Base-by-base conservation (phyloP, 2,113 vertebrate species). In the Sialia sialis region DNA sequence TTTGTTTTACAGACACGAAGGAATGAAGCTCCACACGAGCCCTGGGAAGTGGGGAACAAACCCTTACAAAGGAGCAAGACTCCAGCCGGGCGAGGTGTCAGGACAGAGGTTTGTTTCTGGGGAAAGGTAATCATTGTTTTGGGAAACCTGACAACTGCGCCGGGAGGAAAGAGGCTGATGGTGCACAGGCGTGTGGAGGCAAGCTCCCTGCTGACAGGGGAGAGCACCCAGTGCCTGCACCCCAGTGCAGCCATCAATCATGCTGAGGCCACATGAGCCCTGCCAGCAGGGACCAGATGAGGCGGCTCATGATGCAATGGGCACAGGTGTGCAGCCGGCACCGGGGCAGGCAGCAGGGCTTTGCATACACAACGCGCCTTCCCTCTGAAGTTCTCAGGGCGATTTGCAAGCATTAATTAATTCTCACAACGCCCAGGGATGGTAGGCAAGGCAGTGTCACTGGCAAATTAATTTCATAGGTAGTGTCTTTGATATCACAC, bases 391-490 rank as follows among this genome's bases (percentile, higher is more conserved):
- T 94, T 94, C 94, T 92, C 93, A 63, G 68, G 91, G 95, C 30
- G 16, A 88, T 96, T 96, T 94, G 91, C 95, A 93, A 96, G 75
- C 76, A 94, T 95, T 95, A 96, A 96, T 97, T 97, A 97, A 90
- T 93, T 96, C 94, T 84, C 75, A 55, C 94, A 93, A 96, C 48
- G 76, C 94, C 86, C 91, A 95, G 89, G 90, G 81, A 94, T 77
- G 92, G 91, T 70, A 93, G 80, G 82, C 92, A 96, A 94, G 94
- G 86, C 84, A 95, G 84, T 96, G 87, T 92, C 92, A 70, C 72
- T 63, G 92, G 89, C 90, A 92, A 94, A 90, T 91, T 90, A 90
- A 96, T 95, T 95, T 95, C 64, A 36, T 91, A 90, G 91, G 93
- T 88, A 92, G 72, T 89, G 81, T 91, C 94, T 96, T 93, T 93